phyloP scores from a whole-genome alignment of 2,797 vertebrate species.

The Gallinago stenura region DNA sequence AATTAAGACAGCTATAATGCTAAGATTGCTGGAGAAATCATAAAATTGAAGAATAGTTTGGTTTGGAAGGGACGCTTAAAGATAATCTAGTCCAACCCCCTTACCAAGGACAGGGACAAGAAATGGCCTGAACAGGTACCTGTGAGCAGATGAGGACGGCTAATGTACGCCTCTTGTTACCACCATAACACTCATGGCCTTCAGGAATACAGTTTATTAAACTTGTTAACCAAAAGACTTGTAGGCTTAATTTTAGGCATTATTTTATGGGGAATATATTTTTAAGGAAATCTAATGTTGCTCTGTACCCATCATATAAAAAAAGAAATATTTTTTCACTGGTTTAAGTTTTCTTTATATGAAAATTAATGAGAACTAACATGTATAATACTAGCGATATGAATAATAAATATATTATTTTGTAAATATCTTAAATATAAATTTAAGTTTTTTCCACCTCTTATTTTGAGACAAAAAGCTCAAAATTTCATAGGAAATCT shows the following conservation, averaged over 20 bases:
- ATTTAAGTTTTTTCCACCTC: not conserved
- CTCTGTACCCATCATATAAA: not conserved
- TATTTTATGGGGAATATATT: not conserved
- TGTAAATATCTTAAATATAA: not conserved
- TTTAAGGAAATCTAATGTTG: not conserved
- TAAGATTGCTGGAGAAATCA: not conserved
- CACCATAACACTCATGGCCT: not conserved
- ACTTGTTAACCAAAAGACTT: not conserved
- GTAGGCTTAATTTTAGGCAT: not conserved
- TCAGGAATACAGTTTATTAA: not conserved
- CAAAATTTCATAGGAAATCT: not conserved
- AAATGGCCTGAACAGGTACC: not conserved
- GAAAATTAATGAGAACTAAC: not conserved
- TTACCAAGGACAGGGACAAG: not conserved
- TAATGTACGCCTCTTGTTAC: not conserved
- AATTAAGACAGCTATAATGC: not conserved
- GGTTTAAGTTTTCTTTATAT: not conserved
- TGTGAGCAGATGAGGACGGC: not conserved
- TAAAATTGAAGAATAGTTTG: not conserved
- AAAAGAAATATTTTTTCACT: not conserved
- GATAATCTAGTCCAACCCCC: accelerated
- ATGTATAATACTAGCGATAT: not conserved
- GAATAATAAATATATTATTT: not conserved
- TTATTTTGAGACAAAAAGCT: not conserved
- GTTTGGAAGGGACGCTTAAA: not conserved